These are phyloP conservation scores for Penelope pileata DNA, from an alignment of 2,113 vertebrate species.

Conservation along the genomic window DNA sequence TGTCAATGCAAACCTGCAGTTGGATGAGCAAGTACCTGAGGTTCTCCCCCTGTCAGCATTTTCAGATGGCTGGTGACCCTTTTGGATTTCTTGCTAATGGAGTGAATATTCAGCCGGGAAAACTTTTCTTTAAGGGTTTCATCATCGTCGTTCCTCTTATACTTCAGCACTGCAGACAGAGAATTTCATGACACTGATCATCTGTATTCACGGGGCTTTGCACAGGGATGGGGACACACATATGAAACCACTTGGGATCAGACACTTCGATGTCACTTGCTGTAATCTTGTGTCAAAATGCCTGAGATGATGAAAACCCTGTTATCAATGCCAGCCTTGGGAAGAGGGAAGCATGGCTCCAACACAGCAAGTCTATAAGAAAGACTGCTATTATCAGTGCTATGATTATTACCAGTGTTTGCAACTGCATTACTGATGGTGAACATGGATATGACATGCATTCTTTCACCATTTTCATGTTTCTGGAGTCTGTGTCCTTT, in stretches of 20 bases:
- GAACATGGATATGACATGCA: background rate
- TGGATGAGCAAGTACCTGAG: slow-evolving; percentile 83
- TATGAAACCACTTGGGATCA: slow-evolving; percentile 14
- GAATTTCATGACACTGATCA: background rate
- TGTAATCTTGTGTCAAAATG: slow-evolving; percentile 39
- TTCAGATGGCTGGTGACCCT: slow-evolving; percentile 93
- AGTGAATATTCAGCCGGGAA: slow-evolving; percentile 93
- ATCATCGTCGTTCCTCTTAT: slow-evolving; percentile 92
- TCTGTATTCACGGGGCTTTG: background rate
- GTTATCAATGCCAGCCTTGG: background rate
- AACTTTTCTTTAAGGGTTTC: slow-evolving; percentile 91
- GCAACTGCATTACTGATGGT: background rate
- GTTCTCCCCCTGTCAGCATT: slow-evolving; percentile 90
- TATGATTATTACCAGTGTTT: slow-evolving; percentile 28
- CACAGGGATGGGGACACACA: background rate
- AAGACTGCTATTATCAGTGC: background rate
- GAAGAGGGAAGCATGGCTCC: background rate
- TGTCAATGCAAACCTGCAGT: background rate
- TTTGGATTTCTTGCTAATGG: slow-evolving; percentile 96
- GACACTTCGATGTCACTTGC: slow-evolving; percentile 11
- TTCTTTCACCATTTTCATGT: background rate
- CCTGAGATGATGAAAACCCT: slow-evolving; percentile 22
- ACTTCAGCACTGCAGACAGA: slow-evolving; percentile 89
- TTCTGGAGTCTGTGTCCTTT: background rate
- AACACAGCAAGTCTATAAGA: background rate